Evolutionary conservation across 2,888 invertebrate genomes (phyloP), one percentile per base, ranked within the genome.

Genomic region (Rotaria sp.): DNA sequence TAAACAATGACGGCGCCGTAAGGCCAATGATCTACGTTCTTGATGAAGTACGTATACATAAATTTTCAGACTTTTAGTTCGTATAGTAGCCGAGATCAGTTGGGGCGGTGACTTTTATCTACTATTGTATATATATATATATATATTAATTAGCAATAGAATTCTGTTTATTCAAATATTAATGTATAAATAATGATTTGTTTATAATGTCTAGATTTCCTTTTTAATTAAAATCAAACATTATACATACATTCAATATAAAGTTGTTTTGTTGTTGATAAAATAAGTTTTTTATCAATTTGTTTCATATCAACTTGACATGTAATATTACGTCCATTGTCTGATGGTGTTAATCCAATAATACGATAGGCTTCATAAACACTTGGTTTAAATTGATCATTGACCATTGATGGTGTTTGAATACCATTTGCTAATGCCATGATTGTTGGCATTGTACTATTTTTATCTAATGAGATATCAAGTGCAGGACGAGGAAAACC

Each of bases 171-270:
- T 52, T 52, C 24, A 52, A 24, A 24, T 24, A 35, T n/a, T 67
- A 35, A 35, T 67, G 67, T 38, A 67, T 67, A 67, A 67, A 67
- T 67, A 30, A 67, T 67, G 35, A 38, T n/a, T n/a, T 38, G 21
- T 3, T 24, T 21, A 21, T 41, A 59, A 59, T 67, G 7, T 67
- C 24, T 10, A 18, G 2, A 26, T 13, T 55, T 26, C 24, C 3
- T 55, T 55, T 26, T 55, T 26, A 13, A 55, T 55, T 26, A 26
- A 55, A 55, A 55, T 55, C 67, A 67, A 38, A 74, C 7, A 15
- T 11, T 45, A 38, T 45, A 80, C 80, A 45, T 80, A 80, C 80
- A 80, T 80, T 80, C 80, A 80, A 80, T 80, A 80, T 80, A 45
- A 10, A 80, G 45, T 45, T 80, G 80, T 80, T 80, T 80, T 13